Base-by-base conservation (phyloP, 2,113 vertebrate genomes). In the Crotalus viridis region DNA sequence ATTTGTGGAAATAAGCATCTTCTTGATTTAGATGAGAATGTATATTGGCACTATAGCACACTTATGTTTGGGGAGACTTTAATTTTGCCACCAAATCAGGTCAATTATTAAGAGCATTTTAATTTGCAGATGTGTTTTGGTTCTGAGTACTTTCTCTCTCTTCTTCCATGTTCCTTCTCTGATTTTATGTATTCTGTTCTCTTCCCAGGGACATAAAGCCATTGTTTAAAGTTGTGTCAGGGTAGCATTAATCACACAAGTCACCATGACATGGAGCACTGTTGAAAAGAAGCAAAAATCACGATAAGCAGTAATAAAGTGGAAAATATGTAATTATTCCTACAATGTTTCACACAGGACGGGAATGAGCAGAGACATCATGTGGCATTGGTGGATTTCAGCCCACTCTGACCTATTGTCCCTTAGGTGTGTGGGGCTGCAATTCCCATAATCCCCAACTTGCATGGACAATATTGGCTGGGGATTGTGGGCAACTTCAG, bases 1-100 rank as follows among this genome's bases (percentile, higher is more conserved):
- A 97, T 96, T 97, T 97, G 96, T 95, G 94, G 95, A 95, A 97
- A 94, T 93, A 95, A 93, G 19, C 69, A 85, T 91, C 94, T 93
- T 91, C 94, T 94, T 96, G 94, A 96, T 96, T 96, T 91, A 93
- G 89, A 94, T 33, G 93, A 93, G 92, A 94, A 97, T 95, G 95
- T 95, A 94, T 57, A 88, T 91, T 0, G 0, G 61, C 13, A 13
- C 26, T 28, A 24, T 61, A 87, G 91, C 57, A 92, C 87, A 94
- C 93, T 52, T 91, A 88, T 93, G 81, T 92, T 93, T 92, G 21
- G 93, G 93, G 89, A 33, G 93, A 3, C 39, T 64, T 74, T 92
- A 54, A 94, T 24, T 52, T 24, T 0, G 85, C 89, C 94, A 95
- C 93, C 81, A 95, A 95, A 93, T 94, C 95, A 95, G 88, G 94